Evolutionary conservation across 1,140 invertebrate species (phyloP).

Genomic region (Watersipora subatra): DNA sequence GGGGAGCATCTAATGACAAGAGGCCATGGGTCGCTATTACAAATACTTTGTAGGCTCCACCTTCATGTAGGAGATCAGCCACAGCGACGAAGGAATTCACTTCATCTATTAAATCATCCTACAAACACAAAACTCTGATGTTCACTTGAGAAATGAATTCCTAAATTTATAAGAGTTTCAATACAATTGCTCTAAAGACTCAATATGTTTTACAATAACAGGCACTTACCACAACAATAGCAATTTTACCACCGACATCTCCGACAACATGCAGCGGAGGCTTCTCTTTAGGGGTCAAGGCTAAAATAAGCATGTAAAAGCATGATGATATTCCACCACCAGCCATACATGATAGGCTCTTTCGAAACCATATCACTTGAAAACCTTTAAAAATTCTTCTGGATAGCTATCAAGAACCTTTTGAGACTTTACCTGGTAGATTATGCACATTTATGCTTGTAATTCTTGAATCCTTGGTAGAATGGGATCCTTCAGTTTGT

Average conservation of each 20-base stretch:
- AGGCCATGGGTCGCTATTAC: conserved; percentile 94
- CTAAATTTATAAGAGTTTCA: too few species aligned
- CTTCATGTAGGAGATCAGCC: conserved; percentile 85
- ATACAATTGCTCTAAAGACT: too few species aligned
- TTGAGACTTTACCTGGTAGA: not conserved
- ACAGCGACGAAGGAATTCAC: conserved; percentile 89
- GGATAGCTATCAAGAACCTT: too few species aligned
- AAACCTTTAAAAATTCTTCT: too few species aligned
- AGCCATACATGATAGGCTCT: too few species aligned
- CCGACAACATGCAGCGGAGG: conserved; percentile 55
- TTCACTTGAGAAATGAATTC: too few species aligned
- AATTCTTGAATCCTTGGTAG: not conserved
- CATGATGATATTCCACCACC: too few species aligned
- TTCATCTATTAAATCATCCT: conserved; percentile 98
- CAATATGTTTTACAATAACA: too few species aligned
- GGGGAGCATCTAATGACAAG: conserved; percentile 85
- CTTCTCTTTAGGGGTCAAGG: conserved; percentile 68
- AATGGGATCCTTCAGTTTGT: not conserved
- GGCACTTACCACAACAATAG: conserved; percentile 89
- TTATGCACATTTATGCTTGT: not conserved
- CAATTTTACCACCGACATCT: conserved; percentile 64
- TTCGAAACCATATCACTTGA: too few species aligned
- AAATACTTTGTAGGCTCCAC: conserved; percentile 98
- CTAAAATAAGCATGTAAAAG: conserved; percentile 14
- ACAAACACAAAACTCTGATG: too few species aligned